Percentiles rank a stretch among this genome's conserved stretches.
These are phyloP conservation scores for Quadriops clusia DNA, from an alignment of 2,888 invertebrate species.

Conservation along the genomic window DNA sequence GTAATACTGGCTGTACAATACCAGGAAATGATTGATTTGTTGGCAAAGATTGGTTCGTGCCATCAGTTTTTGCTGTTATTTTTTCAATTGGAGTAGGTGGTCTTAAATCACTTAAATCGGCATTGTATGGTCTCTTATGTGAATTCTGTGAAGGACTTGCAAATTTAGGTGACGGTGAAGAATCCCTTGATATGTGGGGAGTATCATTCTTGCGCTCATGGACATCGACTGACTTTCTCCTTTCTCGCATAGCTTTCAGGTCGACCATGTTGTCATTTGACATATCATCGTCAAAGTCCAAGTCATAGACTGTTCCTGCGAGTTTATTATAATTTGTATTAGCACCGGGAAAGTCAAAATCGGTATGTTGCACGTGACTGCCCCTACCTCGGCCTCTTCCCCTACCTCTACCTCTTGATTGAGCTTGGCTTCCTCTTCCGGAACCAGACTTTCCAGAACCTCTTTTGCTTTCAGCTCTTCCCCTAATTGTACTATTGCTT, in stretches of 20 bases:
- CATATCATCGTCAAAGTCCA: slow-evolving; percentile 75
- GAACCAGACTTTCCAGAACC: slow-evolving; percentile 21
- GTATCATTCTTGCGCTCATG: slow-evolving; percentile 38
- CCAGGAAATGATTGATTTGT: slow-evolving; percentile 39
- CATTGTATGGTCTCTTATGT: slow-evolving; percentile 32
- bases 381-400: slow-evolving; percentile 35
- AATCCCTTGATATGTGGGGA: slow-evolving; percentile 36
- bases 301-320: slow-evolving; percentile 77
- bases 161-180: slow-evolving; percentile 47
- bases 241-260: slow-evolving; percentile 66
- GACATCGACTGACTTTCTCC: slow-evolving; percentile 61
- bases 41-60: slow-evolving; percentile 15
- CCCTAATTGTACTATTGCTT: slow-evolving; percentile 37
- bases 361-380: slow-evolving; percentile 20
- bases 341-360: slow-evolving; percentile 39
- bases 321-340: slow-evolving; percentile 70
- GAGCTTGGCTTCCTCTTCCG: slow-evolving; percentile 25
- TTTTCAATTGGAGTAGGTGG: slow-evolving; percentile 41
- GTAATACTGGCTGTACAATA: slow-evolving; percentile 60
- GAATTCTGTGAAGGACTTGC: slow-evolving; percentile 38
- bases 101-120: slow-evolving; percentile 38
- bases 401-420: slow-evolving; percentile 28
- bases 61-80: slow-evolving; percentile 24
- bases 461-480: slow-evolving; percentile 34
- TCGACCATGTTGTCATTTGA: slow-evolving; percentile 60